Evolutionary conservation across 1,140 invertebrate species (phyloP).

Genomic region (Penaeus indicus): DNA sequence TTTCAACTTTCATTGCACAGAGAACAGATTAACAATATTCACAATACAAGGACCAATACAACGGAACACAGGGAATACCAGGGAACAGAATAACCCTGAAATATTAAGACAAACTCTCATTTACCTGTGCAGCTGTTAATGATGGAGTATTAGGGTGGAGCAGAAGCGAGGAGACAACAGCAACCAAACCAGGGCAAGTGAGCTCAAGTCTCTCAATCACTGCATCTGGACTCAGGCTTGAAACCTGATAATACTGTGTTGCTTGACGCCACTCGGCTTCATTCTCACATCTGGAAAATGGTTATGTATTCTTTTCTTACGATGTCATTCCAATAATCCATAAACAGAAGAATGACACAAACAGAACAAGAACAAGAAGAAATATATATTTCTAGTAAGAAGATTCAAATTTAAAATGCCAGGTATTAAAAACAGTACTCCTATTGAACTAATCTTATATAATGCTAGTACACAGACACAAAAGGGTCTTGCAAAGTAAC

Average conservation of each 20-base stretch:
- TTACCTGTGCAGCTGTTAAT: conserved; percentile 57
- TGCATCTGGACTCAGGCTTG: conserved; percentile 67
- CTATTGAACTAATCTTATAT: too few relatives aligned
- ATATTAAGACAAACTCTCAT: not conserved
- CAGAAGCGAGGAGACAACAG: conserved; percentile 45
- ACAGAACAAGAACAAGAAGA: too few relatives aligned
- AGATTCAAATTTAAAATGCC: too few relatives aligned
- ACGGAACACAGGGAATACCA: too few relatives aligned
- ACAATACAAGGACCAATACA: not conserved
- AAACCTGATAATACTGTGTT: conserved; percentile 76
- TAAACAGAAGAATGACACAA: too few relatives aligned
- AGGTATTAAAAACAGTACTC: too few relatives aligned
- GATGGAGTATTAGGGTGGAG: conserved; percentile 45
- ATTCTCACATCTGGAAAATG: conserved; percentile 66
- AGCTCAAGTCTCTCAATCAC: conserved; percentile 66
- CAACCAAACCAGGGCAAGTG: conserved; percentile 60
- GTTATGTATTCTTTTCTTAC: conserved; percentile 50
- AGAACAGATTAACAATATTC: not conserved
- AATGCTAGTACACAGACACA: too few relatives aligned
- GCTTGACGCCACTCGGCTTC: conserved; percentile 75
- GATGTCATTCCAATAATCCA: too few relatives aligned
- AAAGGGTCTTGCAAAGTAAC: too few relatives aligned
- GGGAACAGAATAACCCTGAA: not conserved
- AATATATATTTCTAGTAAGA: too few relatives aligned
- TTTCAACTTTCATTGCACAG: too few relatives aligned